These are phyloP conservation scores for Lordiphosa collinella DNA, from an alignment of 1,140 invertebrate genomes.

Conservation along the genomic window DNA sequence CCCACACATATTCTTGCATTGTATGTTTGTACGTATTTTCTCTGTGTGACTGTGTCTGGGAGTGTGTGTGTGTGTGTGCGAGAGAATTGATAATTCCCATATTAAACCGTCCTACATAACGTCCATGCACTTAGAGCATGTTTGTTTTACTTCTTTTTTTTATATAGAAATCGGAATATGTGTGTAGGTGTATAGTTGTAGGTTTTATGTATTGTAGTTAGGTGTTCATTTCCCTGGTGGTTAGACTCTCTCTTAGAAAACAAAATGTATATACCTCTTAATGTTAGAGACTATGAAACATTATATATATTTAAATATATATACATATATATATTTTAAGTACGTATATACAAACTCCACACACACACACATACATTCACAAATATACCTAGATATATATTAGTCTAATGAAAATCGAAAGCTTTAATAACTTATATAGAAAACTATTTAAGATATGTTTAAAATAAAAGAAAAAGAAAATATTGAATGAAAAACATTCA, in stretches of 20 bases:
- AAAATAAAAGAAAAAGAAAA: constrained; percentile 66
- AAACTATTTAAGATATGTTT: constrained; percentile 73
- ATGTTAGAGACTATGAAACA: constrained; percentile 60
- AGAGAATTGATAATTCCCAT: constrained; percentile 34
- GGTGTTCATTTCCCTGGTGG: not conserved
- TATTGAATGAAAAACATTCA: constrained; percentile 22
- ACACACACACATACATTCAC: constrained; percentile 15
- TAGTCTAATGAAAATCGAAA: constrained; percentile 79
- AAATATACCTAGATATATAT: constrained; percentile 48
- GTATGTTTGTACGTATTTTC: constrained; percentile 2
- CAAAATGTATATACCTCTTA: constrained; percentile 64
- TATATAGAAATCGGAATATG: constrained; percentile 4
- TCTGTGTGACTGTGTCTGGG: constrained; percentile 3
- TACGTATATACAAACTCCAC: constrained; percentile 13
- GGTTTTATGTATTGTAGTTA: constrained; percentile 1
- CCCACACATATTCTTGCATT: not conserved
- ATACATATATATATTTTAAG: constrained; percentile 41
- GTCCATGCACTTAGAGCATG: constrained; percentile 55
- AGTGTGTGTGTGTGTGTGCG: constrained; percentile 6
- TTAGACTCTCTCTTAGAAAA: constrained; percentile 23
- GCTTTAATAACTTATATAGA: constrained; percentile 79
- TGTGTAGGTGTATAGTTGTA: constrained; percentile 1
- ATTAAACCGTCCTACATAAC: constrained; percentile 71
- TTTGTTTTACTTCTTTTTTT: constrained; percentile 32
- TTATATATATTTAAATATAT: constrained; percentile 30